Percentiles rank a stretch among this genome's conserved stretches.
phyloP scores from a whole-genome alignment of 2,797 vertebrate genomes.

The Peromyscus eremicus region DNA sequence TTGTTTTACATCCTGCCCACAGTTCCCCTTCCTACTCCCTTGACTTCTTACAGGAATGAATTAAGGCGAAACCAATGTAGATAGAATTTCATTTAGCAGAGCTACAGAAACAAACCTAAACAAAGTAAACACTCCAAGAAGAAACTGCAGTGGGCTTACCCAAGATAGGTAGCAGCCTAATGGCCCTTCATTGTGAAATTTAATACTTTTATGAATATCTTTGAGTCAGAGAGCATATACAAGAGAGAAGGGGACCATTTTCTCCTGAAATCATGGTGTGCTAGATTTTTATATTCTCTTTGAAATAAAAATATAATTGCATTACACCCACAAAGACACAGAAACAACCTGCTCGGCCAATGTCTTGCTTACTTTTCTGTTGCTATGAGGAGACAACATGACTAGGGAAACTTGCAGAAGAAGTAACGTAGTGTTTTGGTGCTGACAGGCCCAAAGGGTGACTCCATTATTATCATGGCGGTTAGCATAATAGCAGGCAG shows the following conservation, averaged over 20 bases:
- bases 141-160: too few species aligned
- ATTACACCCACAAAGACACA: neutral
- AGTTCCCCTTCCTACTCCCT: too few species aligned
- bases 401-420: neutral
- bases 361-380: neutral
- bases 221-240: neutral
- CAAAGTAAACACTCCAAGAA: neutral
- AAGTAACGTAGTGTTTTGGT: neutral
- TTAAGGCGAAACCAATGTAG: neutral
- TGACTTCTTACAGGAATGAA: neutral
- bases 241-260: neutral
- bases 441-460: too few species aligned
- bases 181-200: neutral
- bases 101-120: neutral
- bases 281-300: neutral
- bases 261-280: neutral
- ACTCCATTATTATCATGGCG: neutral
- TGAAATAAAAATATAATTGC: too few species aligned
- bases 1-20: too few species aligned
- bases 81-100: neutral
- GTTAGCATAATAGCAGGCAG: neutral
- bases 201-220: neutral
- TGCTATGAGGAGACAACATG: too few species aligned
- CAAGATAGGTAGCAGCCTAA: neutral
- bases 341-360: neutral